Base-by-base conservation (phyloP, 2,797 vertebrate genomes). In the Pelochelys cantorii region DNA sequence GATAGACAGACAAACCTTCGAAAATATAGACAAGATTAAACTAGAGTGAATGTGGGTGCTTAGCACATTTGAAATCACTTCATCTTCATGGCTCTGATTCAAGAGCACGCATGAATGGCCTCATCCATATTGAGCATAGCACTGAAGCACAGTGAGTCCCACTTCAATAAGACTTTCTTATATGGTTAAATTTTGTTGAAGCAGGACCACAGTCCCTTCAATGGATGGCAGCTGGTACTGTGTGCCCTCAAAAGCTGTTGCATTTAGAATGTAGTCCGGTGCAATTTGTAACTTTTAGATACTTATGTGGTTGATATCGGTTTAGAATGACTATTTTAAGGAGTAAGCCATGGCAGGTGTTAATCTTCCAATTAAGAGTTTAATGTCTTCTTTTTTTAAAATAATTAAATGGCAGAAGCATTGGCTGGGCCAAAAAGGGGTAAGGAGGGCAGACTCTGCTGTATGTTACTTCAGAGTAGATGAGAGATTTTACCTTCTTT, bases 71-170 rank as follows among this genome's bases (percentile, higher is more conserved):
- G 48, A 80, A 57, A 37, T 9, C 3, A 0, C 0, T 5, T 56
- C 14, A 7, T 13, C 13, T 81, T 27, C 18, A 4, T 48, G 42
- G 42, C 42, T 48, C 42, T 48, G 42, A 20, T 68, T 10, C 42
- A 1, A 0, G 0, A 37, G 59, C 65, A 31, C 17, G 20, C 48
- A 56, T 37, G 14, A 77, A 79, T 57, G 55, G n/a, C 0, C 0
- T 2, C 37, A 42, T 18, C 9, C 56, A 62, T 48, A 53, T 25
- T 62, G n/a, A 17, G 78, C 42, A 52, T 34, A 71, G 17, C 17
- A 27, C 0, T 18, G 79, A 25, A 7, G 8, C 42, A 48, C 42
- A 48, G 42, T 48, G 42, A 48, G 23, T 54, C 42, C 53, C 3
- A 0, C 14, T 86, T 56, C 37, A 60, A 12, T 25, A 34, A 52